These are phyloP conservation scores for Teinopalpus imperialis DNA, from an alignment of 2,888 invertebrate species.

Conservation along the genomic window DNA sequence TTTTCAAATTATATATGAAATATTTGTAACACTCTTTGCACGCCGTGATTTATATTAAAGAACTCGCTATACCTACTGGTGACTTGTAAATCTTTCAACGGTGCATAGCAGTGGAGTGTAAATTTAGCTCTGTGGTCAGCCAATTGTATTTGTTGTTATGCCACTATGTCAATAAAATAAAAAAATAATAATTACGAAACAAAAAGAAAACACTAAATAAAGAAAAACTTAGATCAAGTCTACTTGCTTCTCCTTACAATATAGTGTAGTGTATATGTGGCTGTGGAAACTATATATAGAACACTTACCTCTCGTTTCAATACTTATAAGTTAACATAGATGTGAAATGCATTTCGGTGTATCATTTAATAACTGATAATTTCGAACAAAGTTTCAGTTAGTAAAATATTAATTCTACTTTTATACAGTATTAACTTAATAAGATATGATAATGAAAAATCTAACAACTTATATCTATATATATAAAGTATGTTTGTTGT, in stretches of 20 bases:
- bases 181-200: conserved; percentile 39
- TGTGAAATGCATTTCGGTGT: too few species aligned
- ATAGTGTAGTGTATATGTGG: conserved; percentile 24
- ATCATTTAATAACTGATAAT: too few species aligned
- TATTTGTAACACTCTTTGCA: neutral
- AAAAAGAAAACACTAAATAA: conserved; percentile 36
- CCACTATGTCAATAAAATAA: conserved; percentile 69
- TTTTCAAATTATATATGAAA: neutral
- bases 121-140: conserved; percentile 47
- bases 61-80: conserved; percentile 21
- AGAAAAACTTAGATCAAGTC: conserved; percentile 41
- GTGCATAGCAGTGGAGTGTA: conserved; percentile 53
- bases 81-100: conserved; percentile 28
- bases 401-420: neutral
- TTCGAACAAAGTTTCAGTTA: too few species aligned
- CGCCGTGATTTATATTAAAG: neutral
- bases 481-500: too few species aligned
- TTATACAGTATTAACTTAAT: neutral
- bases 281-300: conserved; percentile 16
- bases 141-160: conserved; percentile 60
- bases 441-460: neutral
- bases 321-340: neutral
- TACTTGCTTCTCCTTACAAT: conserved; percentile 31
- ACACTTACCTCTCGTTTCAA: conserved; percentile 24
- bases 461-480: too few species aligned